These are phyloP conservation scores for Pangasius macronema DNA, from an alignment of 2,797 vertebrate species.

Conservation along the genomic window DNA sequence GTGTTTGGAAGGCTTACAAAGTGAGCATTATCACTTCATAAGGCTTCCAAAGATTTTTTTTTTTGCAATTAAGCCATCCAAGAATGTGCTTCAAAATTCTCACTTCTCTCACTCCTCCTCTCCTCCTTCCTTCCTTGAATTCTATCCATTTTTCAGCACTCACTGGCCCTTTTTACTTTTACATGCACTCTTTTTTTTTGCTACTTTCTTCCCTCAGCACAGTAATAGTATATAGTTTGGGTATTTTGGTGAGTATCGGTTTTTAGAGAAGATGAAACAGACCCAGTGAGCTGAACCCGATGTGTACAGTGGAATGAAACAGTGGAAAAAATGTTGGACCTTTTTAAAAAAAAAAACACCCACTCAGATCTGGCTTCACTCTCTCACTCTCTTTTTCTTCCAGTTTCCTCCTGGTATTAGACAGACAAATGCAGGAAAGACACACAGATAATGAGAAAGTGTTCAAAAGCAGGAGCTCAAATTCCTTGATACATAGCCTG, in stretches of 20 bases:
- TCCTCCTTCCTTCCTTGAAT: constrained; percentile 33
- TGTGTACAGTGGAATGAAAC: constrained; percentile 8
- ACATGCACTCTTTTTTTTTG: constrained; percentile 16
- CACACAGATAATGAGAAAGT: constrained; percentile 55
- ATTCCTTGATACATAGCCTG: constrained; percentile 11
- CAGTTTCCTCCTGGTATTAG: neutral
- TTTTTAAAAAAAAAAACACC: constrained; percentile 21
- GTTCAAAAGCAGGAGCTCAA: constrained; percentile 35
- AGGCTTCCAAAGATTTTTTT: constrained; percentile 66
- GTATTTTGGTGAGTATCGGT: constrained; percentile 9
- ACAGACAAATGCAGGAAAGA: constrained; percentile 20
- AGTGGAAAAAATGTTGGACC: constrained; percentile 14
- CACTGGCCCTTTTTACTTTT: constrained; percentile 25
- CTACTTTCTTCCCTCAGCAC: constrained; percentile 3
- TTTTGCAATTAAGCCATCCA: constrained; percentile 59
- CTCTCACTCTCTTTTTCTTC: neutral
- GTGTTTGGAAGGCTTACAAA: constrained; percentile 45
- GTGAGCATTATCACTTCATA: constrained; percentile 60
- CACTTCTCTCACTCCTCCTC: constrained; percentile 65
- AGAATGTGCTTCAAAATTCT: constrained; percentile 74
- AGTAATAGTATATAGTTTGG: neutral
- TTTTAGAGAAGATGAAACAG: constrained; percentile 31
- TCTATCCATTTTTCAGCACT: constrained; percentile 36
- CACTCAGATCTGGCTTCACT: constrained; percentile 31
- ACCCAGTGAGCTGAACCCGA: neutral